Evolutionary conservation across 2,113 vertebrate species (phyloP).

Genomic region (Erythrolamprus reginae): DNA sequence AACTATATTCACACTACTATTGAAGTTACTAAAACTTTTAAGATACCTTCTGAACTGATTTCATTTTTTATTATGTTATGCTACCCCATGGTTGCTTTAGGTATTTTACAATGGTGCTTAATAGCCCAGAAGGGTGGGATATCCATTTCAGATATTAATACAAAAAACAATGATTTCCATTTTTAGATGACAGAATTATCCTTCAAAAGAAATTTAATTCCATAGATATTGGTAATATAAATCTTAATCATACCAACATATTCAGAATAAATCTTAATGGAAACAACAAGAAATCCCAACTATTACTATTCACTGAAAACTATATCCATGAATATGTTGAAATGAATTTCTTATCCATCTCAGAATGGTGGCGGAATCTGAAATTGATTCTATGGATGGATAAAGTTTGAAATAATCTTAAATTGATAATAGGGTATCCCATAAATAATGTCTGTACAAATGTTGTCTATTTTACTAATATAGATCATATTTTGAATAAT

Average conservation of each 20-base stretch:
- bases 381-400: background rate
- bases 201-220: background rate
- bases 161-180: background rate
- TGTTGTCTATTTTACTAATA: background rate
- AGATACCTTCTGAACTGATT: background rate
- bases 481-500: background rate
- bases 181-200: background rate
- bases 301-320: background rate
- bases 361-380: background rate
- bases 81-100: background rate
- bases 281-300: background rate
- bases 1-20: background rate
- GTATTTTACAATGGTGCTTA: background rate
- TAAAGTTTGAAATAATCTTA: background rate
- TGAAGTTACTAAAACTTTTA: background rate
- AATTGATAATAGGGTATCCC: background rate
- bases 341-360: background rate
- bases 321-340: background rate
- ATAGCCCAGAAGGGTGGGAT: background rate
- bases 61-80: background rate
- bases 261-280: background rate
- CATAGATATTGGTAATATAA: background rate
- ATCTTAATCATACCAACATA: background rate
- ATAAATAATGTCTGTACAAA: background rate
- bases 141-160: background rate